Evolutionary conservation across 2,797 vertebrate genomes (phyloP).

Genomic region (Sebastes oblongus): DNA sequence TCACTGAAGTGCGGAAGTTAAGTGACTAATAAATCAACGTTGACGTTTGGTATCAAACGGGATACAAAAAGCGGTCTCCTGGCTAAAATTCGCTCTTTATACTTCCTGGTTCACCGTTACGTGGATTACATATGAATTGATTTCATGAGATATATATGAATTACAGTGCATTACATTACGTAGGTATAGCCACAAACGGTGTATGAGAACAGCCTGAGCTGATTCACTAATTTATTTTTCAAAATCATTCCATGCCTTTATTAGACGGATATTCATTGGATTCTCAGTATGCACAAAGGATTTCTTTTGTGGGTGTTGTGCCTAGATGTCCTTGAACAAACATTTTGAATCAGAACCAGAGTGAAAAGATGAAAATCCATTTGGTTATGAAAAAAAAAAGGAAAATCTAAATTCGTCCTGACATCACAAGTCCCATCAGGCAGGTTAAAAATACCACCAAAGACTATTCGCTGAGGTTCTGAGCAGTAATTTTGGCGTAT

Average conservation of each 20-base stretch:
- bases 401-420: background rate
- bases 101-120: too few species aligned
- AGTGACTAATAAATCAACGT: too few species aligned
- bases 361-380: background rate
- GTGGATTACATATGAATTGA: too few species aligned
- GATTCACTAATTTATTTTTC: background rate
- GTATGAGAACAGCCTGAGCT: too few species aligned
- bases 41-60: too few species aligned
- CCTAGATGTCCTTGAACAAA: background rate
- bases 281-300: background rate
- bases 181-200: too few species aligned
- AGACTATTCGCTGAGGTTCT: background rate
- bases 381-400: background rate
- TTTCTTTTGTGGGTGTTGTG: background rate
- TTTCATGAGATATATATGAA: too few species aligned
- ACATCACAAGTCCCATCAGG: background rate
- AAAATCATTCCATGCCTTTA: background rate
- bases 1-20: too few species aligned
- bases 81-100: too few species aligned
- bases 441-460: background rate
- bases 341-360: background rate
- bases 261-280: background rate
- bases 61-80: fast-evolving
- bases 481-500: background rate
- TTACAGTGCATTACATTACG: too few species aligned